Evolutionary conservation across 2,113 vertebrate genomes (phyloP), one percentile per base, ranked within the genome.

Genomic region (Cebus imitator): DNA sequence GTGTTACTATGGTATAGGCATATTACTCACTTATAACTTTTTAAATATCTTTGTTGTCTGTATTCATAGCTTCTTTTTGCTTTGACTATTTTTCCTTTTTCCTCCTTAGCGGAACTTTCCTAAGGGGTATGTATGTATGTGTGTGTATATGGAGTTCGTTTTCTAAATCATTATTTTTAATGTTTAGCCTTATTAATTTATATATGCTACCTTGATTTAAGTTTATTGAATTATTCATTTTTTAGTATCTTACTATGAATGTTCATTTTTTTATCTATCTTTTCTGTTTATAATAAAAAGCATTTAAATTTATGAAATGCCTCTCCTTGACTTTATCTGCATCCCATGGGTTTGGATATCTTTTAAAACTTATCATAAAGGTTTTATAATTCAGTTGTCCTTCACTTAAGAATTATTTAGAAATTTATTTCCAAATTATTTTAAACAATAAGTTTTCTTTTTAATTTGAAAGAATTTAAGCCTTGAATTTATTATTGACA

Each of bases 401-500:
- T 96, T 94, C 13, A 90, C 45, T 18, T 72, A 73, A 89, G 16
- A 79, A 45, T 92, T 94, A 79, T 52, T 94, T 81, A 81, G 8
- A 66, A 68, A 88, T 70, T 72, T 95, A 90, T 72, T 92, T 90
- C 2, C 45, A 70, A 66, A 16, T 43, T 43, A 27, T 32, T 90
- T 87, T 83, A 72, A 76, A 75, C 89, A 80, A 0, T 73, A 92
- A 84, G 85, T 52, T 76, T 61, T 1, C 73, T 72, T 93, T 90
- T 76, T 40, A 27, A 80, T 73, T 86, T 72, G 40, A 85, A 94
- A 92, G 14, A 87, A 66, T 40, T 30, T 37, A 86, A 66, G 30
- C n/a, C 30, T 91, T 95, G 43, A 83, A 90, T 94, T 50, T 90
- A 82, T 96, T 95, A 81, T 48, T 48, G 86, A 68, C 72, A 55